These are phyloP conservation scores for Centropus unirufus DNA, from an alignment of 2,113 vertebrate genomes.

Conservation along the genomic window DNA sequence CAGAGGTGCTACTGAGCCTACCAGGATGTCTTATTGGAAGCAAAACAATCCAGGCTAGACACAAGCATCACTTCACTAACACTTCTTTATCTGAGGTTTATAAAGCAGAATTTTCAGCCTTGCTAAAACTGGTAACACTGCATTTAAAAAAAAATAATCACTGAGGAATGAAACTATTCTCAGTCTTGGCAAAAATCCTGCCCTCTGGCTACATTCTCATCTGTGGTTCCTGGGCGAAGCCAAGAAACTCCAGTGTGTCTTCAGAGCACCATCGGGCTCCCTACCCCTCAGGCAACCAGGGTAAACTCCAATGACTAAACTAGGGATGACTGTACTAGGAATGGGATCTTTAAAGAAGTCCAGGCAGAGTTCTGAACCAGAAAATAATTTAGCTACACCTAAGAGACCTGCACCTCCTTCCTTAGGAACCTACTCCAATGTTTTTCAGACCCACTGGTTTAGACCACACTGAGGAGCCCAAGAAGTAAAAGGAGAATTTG, in stretches of 20 bases:
- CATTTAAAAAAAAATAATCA: not conserved
- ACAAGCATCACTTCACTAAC: not conserved
- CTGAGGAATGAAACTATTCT: not conserved
- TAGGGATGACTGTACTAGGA: not conserved
- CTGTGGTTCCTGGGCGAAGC: not conserved
- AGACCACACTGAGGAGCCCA: not conserved
- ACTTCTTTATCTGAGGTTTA: not conserved
- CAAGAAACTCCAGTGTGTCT: slow-evolving; percentile 7
- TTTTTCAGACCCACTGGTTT: not conserved
- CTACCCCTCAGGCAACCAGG: not conserved
- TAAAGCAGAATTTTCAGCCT: not conserved
- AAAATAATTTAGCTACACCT: not conserved
- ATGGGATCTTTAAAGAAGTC: not conserved
- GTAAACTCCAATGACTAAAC: not conserved
- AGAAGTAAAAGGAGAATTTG: not conserved
- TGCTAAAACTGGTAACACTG: not conserved
- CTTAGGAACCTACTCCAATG: not conserved
- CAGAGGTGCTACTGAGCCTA: not conserved
- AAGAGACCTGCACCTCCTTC: not conserved
- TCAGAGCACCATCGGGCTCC: not conserved
- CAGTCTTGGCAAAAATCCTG: not conserved
- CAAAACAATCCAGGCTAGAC: not conserved
- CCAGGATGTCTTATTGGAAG: not conserved
- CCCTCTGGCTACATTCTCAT: not conserved
- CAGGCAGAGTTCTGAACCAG: not conserved